Evolutionary conservation across 2,888 invertebrate genomes (phyloP).

Genomic region (Morinoia aosen): DNA sequence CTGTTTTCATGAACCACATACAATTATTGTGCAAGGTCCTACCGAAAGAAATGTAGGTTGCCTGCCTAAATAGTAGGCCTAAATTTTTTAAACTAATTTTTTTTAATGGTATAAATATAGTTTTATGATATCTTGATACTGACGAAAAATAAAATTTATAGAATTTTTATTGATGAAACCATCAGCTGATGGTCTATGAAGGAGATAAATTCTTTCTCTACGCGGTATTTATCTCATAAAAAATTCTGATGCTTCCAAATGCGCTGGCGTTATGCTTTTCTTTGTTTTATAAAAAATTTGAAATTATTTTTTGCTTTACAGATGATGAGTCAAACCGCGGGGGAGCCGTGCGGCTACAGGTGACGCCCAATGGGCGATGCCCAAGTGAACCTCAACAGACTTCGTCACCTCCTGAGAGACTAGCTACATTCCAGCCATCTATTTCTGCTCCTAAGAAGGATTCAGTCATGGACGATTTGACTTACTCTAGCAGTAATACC

Average conservation of each 20-base stretch:
- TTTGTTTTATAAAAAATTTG: not conserved
- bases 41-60: not conserved
- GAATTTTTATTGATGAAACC: too few species aligned
- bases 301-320: not conserved
- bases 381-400: not conserved
- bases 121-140: not conserved
- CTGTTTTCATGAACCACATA: not conserved
- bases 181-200: too few species aligned
- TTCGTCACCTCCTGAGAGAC: not conserved
- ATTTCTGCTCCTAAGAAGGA: conserved; percentile 23
- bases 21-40: not conserved
- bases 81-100: not conserved
- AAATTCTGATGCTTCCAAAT: too few species aligned
- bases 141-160: too few species aligned
- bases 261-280: not conserved
- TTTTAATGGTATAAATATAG: not conserved
- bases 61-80: not conserved
- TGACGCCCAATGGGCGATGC: not conserved
- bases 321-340: not conserved
- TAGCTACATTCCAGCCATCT: not conserved
- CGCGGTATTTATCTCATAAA: not conserved
- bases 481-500: conserved; percentile 11
- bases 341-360: not conserved
- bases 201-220: too few species aligned
- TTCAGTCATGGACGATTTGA: conserved; percentile 31